Evolutionary conservation across 2,888 invertebrate genomes (phyloP).

Genomic region (Encarsia formosa): DNA sequence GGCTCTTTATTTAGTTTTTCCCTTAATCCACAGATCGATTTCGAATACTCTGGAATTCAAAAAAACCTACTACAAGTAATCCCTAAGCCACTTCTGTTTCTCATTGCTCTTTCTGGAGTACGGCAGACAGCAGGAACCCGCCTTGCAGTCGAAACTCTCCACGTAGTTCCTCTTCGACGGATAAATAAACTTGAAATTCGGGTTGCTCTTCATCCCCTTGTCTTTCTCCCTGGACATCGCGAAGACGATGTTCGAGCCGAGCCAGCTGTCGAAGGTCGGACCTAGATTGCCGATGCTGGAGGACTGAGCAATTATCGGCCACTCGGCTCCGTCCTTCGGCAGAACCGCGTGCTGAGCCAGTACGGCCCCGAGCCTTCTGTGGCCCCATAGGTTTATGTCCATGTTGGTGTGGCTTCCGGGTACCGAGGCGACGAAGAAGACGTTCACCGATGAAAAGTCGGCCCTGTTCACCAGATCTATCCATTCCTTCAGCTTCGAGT

Average conservation of each 20-base stretch:
- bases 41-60: background rate
- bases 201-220: slow-evolving; percentile 55
- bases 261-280: slow-evolving; percentile 64
- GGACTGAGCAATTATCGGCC: slow-evolving; percentile 79
- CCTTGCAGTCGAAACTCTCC: slow-evolving; percentile 75
- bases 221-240: slow-evolving; percentile 58
- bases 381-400: slow-evolving; percentile 62
- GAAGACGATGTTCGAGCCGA: slow-evolving; percentile 70
- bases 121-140: slow-evolving; percentile 85
- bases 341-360: slow-evolving; percentile 63
- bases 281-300: slow-evolving; percentile 90
- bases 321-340: slow-evolving; percentile 53
- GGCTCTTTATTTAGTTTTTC: background rate
- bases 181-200: slow-evolving; percentile 65
- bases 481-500: slow-evolving; percentile 68
- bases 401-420: slow-evolving; percentile 70
- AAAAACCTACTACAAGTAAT: slow-evolving; percentile 68
- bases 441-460: slow-evolving; percentile 80
- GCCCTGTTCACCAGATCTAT: slow-evolving; percentile 67
- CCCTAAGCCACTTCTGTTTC: slow-evolving; percentile 80
- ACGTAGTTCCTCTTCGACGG: slow-evolving; percentile 81
- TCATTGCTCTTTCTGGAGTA: slow-evolving; percentile 72
- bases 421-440: slow-evolving; percentile 78
- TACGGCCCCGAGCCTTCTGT: slow-evolving; percentile 47
- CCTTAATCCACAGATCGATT: background rate